Base-by-base conservation (phyloP, 2,797 vertebrate genomes). In the Emys orbicularis region DNA sequence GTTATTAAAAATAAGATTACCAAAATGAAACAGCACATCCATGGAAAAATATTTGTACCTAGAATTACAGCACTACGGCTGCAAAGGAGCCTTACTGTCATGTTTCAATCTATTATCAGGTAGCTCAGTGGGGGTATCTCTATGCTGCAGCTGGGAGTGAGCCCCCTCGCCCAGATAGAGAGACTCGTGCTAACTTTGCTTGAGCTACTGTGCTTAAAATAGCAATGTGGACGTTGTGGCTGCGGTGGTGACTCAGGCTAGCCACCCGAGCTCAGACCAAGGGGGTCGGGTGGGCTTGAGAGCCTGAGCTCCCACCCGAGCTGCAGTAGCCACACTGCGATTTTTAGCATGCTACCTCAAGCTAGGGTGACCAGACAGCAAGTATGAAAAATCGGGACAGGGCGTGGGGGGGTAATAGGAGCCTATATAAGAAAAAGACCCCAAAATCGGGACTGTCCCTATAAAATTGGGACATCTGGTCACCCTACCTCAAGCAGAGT, bases 1-100 rank as follows among this genome's bases (percentile, higher is more conserved):
- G 11, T 84, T 1, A 13, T 91, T 94, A 91, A 85, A 90, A 91
- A 44, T 6, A 94, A 54, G 21, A 68, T 50, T 82, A 61, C 77
- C 68, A 94, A 85, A 87, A 37, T 41, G 65, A 68, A 68, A 68
- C n/a, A 12, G 5, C 16, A n/a, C 23, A 2, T 1, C 61, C 18
- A 56, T 31, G n/a, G 61, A 79, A 88, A 92, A 91, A 27, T 8
- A 0, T 91, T 87, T 87, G 5, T 12, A 50, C 77, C n/a, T 2
- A 81, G 54, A 83, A 5, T 27, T 87, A 50, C 0, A 87, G 18
- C 29, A 79, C 3, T 79, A 49, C 87, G 27, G 15, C 15, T 76
- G 23, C 21, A 8, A 15, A 29, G 79, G 25, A 87, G n/a, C 56
- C 18, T 79, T 61, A 27, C 23, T 16, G 89, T 77, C 80, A 83